These are phyloP conservation scores for Cottoperca gobio DNA, from an alignment of 2,797 vertebrate genomes.

Conservation along the genomic window DNA sequence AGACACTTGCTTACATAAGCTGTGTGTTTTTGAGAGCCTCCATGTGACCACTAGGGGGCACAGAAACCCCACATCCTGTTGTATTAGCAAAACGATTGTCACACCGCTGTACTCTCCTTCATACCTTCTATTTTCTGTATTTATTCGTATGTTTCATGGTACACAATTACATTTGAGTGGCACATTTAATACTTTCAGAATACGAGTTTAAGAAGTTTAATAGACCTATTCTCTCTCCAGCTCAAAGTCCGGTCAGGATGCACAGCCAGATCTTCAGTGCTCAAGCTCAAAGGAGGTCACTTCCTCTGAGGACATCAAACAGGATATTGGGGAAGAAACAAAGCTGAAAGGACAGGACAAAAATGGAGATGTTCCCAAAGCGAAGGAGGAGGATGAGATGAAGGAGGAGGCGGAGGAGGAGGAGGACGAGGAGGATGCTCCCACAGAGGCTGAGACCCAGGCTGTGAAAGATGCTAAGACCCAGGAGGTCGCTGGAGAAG, in stretches of 20 bases:
- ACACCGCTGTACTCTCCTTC: not conserved
- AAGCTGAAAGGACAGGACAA: slow-evolving; percentile 12
- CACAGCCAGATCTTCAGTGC: slow-evolving; percentile 35
- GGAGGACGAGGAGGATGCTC: not conserved
- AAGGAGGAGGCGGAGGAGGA: slow-evolving; percentile 1
- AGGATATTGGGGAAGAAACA: slow-evolving; percentile 39
- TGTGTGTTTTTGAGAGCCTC: not conserved
- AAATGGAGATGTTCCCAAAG: slow-evolving; percentile 32
- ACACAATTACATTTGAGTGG: not conserved
- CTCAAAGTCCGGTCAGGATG: slow-evolving; percentile 43
- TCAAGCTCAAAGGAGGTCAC: slow-evolving; percentile 32
- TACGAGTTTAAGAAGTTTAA: not conserved
- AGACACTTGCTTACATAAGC: slow-evolving; percentile 38
- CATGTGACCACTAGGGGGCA: slow-evolving; percentile 68
- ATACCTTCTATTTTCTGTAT: not conserved
- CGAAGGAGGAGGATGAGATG: slow-evolving; percentile 15
- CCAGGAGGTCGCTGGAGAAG: slow-evolving; percentile 32
- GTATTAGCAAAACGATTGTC: not conserved
- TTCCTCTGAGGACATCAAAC: slow-evolving; percentile 39
- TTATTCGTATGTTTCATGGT: not conserved
- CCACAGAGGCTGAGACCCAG: not conserved
- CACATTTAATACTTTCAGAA: not conserved
- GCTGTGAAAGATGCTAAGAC: slow-evolving; percentile 35
- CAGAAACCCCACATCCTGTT: slow-evolving; percentile 16
- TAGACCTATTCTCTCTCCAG: slow-evolving; percentile 43